Percentiles rank a stretch among this genome's conserved stretches.
Evolutionary conservation across 1,140 invertebrate genomes (phyloP).

Genomic region (Nymphalis io): DNA sequence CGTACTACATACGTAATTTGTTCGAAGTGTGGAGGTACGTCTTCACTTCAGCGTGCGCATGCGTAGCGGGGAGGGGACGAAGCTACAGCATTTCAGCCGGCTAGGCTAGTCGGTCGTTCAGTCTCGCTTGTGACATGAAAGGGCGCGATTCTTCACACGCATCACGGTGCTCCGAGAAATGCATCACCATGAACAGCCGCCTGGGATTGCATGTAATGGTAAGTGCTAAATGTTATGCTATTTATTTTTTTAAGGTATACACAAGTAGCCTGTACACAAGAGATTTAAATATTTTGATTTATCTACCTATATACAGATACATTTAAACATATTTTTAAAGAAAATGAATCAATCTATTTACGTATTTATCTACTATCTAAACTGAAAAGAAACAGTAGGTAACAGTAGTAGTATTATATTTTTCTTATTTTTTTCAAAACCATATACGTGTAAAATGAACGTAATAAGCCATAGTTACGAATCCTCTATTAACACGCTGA

Average conservation of each 20-base stretch:
- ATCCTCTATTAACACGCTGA: too few species aligned
- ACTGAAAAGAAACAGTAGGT: too few species aligned
- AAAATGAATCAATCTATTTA: too few species aligned
- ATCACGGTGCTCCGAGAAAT: slow-evolving; percentile 80
- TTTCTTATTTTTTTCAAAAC: too few species aligned
- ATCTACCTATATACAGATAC: background rate
- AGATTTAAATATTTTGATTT: background rate
- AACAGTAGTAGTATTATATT: too few species aligned
- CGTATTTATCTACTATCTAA: too few species aligned
- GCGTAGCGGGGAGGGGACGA: slow-evolving; percentile 52
- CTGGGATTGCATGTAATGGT: slow-evolving; percentile 78
- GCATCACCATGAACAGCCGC: slow-evolving; percentile 78
- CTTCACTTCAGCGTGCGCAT: slow-evolving; percentile 57
- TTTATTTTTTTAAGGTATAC: background rate
- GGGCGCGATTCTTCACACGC: slow-evolving; percentile 74
- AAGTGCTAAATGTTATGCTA: slow-evolving; percentile 39
- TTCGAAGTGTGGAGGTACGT: slow-evolving; percentile 14
- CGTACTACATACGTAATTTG: slow-evolving; percentile 20
- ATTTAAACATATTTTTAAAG: too few species aligned
- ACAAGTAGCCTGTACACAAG: too few species aligned
- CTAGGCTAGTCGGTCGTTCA: slow-evolving; percentile 56
- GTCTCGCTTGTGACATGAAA: slow-evolving; percentile 80
- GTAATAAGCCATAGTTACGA: too few species aligned
- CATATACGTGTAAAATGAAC: too few species aligned
- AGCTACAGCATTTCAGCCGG: slow-evolving; percentile 67